Conservation (phyloP, 2,797 vertebrate genomes). For the Neostethus bicornis region DNA sequence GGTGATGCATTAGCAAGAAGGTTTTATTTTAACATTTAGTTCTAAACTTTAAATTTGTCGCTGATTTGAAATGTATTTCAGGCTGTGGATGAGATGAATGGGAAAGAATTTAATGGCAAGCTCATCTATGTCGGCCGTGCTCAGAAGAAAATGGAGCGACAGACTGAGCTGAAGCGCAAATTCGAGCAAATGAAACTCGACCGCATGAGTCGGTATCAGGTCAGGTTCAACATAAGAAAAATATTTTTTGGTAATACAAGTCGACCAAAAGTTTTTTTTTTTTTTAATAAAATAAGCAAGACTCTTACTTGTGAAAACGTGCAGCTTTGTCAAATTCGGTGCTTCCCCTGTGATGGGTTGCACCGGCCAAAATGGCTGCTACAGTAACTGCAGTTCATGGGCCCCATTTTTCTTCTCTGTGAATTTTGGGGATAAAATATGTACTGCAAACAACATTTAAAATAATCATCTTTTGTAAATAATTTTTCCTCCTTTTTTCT, state of each 20-base stretch:
- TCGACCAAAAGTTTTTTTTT: too few relatives aligned
- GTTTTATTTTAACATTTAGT: not conserved
- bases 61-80: constrained; percentile 54
- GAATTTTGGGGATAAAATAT: constrained; percentile 68
- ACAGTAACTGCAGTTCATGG: constrained; percentile 72
- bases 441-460: constrained; percentile 60
- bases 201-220: constrained; percentile 98
- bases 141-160: constrained; percentile 96
- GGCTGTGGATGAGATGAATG: constrained; percentile 99
- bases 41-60: not conserved
- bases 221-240: too few relatives aligned
- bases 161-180: constrained; percentile 96
- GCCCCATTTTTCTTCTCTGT: constrained; percentile 46
- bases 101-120: constrained; percentile 94
- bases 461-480: not conserved
- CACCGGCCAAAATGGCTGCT: constrained; percentile 76
- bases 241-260: too few relatives aligned
- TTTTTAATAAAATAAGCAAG: not conserved
- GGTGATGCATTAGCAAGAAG: constrained; percentile 68
- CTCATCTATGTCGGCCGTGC: constrained; percentile 94
- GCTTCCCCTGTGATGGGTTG: constrained; percentile 46
- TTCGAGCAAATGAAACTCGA: constrained; percentile 99
- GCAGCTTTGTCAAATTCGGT: constrained; percentile 79
- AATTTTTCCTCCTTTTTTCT: not conserved
- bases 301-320: not conserved